Base-by-base conservation (phyloP, 2,888 invertebrate genomes). In the Drosophila ezoana region DNA sequence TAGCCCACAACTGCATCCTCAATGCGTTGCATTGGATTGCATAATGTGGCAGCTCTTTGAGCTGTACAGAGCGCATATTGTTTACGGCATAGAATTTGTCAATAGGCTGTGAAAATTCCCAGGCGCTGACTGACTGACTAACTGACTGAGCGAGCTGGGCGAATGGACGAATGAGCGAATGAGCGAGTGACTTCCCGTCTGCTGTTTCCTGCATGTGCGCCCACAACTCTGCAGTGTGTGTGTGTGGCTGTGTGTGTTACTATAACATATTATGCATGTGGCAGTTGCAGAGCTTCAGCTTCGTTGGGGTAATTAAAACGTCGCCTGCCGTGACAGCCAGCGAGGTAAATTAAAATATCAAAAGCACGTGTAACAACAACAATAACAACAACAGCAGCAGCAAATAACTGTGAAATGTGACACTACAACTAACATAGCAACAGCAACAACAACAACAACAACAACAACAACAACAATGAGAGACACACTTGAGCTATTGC, bases 391-490 rank as follows among this genome's bases (percentile, higher is more conserved):
- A 52, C 41, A 40, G 45, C 56, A 68, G 33, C 54, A 79, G 66
- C 62, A 67, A 65, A 57, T 85, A 80, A 80, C 80, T 81, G 80
- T 81, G 82, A 75, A 81, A 81, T 82, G 86, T 65, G 83, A 81
- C 86, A 81, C 80, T 79, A 62, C 79, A 66, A 35, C 68, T 60
- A 43, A 33, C 40, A 16, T 33, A 56, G 16, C 62, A 63, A 40
- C 32, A 51, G 16, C 62, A 63, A 40, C 32, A 43, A 20, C 32
- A 53, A 20, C 20, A 20, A 5, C 62, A 63, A 40, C 32, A 43
- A 32, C 37, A 53, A 16, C 38, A 56, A 18, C 54, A 63, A 40
- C 23, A 44, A 37, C 32, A 53, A 33, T 35, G 58, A 64, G 57
- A 71, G 57, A 71, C 78, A 69, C 72, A 79, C 58, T 79, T 63